Percentiles rank a stretch among this genome's conserved stretches.
Evolutionary conservation across 2,888 invertebrate genomes (phyloP).

Genomic region (Morpho helenor): DNA sequence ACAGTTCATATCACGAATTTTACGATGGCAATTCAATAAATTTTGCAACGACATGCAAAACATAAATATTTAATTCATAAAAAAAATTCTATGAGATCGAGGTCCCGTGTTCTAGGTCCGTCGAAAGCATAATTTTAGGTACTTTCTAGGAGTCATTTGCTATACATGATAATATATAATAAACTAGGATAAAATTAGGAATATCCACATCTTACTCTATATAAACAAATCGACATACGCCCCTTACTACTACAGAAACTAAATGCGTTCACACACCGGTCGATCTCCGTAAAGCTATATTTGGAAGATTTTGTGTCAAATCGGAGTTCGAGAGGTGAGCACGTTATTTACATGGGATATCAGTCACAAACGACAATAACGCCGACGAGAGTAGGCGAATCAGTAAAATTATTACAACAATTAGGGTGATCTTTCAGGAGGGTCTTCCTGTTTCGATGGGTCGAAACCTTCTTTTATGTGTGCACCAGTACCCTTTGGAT

Average conservation of each 20-base stretch:
- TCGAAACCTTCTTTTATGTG: constrained; percentile 96
- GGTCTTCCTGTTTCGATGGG: constrained; percentile 78
- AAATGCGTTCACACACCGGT: constrained; percentile 66
- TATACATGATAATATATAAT: constrained; percentile 66
- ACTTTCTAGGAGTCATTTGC: constrained; percentile 60
- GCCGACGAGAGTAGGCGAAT: constrained; percentile 40
- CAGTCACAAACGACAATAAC: constrained; percentile 57
- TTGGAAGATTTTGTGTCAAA: constrained; percentile 73
- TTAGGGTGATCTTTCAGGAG: constrained; percentile 69
- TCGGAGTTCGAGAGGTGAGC: constrained; percentile 55
- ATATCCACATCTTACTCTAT: constrained; percentile 77
- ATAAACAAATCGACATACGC: constrained; percentile 72
- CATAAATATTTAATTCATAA: constrained; percentile 39
- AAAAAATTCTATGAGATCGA: constrained; percentile 67
- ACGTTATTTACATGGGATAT: constrained; percentile 62
- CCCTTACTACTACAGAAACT: constrained; percentile 66
- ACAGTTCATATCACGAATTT: constrained; percentile 22
- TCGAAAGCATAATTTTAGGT: constrained; percentile 55
- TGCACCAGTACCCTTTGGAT: constrained; percentile 98
- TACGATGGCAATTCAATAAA: constrained; percentile 30
- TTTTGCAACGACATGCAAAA: constrained; percentile 44
- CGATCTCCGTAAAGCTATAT: constrained; percentile 65
- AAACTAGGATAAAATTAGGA: constrained; percentile 69
- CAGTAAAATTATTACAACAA: constrained; percentile 20
- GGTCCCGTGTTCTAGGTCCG: constrained; percentile 53